Percentiles rank a stretch among this genome's conserved stretches.
phyloP scores from a whole-genome alignment of 2,797 vertebrate species.

The Melanotaenia boesemani region DNA sequence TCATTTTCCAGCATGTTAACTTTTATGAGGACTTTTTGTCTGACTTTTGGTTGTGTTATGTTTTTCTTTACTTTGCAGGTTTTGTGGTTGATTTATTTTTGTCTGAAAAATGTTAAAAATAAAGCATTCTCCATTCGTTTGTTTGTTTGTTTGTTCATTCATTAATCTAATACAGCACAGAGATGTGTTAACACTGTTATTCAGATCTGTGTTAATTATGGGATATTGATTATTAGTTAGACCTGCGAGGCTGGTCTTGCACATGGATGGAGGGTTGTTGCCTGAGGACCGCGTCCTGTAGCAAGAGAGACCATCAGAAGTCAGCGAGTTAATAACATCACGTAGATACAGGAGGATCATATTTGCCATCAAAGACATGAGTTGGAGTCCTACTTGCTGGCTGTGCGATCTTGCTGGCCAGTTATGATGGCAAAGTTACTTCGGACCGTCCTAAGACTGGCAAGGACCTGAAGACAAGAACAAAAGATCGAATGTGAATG shows the following conservation, averaged over 20 bases:
- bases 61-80: too few species aligned
- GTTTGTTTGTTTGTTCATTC: too few species aligned
- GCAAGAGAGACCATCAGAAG: slow-evolving; percentile 37
- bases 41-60: too few species aligned
- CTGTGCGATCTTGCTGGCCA: slow-evolving; percentile 84
- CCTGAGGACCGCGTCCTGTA: slow-evolving; percentile 81
- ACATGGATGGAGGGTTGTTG: slow-evolving; percentile 82
- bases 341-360: not conserved
- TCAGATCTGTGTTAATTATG: slow-evolving; percentile 23
- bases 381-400: slow-evolving; percentile 84
- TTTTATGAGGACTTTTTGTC: too few species aligned
- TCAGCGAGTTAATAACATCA: slow-evolving; percentile 6
- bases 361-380: slow-evolving; percentile 1
- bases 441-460: slow-evolving; percentile 91
- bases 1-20: too few species aligned
- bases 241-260: slow-evolving; percentile 88
- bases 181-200: not conserved
- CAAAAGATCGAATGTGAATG: not conserved
- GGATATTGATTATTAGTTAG: slow-evolving; percentile 25
- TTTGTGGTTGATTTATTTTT: too few species aligned
- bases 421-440: slow-evolving; percentile 88
- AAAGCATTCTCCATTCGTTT: too few species aligned
- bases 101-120: too few species aligned
- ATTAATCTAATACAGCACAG: too few species aligned
- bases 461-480: slow-evolving; percentile 84